phyloP scores from a whole-genome alignment of 2,113 vertebrate species.

The Toxotes chatareus region DNA sequence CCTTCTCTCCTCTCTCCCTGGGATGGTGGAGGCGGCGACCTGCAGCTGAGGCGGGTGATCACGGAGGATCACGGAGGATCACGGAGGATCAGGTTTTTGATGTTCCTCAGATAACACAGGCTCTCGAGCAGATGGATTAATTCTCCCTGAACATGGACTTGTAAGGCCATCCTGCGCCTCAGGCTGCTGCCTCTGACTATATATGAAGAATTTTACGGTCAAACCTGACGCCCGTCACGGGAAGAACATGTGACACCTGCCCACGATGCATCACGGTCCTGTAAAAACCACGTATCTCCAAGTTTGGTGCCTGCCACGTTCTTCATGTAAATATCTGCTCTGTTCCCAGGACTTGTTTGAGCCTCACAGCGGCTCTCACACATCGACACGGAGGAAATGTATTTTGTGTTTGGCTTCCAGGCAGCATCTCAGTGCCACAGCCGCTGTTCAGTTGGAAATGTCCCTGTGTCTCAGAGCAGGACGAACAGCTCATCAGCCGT shows the following conservation, averaged over 20 bases:
- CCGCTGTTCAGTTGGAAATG: no score
- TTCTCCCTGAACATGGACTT: constrained; percentile 56
- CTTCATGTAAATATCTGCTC: constrained; percentile 4
- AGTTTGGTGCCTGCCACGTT: constrained; percentile 32
- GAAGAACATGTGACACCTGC: constrained; percentile 20
- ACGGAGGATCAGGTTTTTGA: no score
- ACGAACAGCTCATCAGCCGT: no score
- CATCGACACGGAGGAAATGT: not conserved
- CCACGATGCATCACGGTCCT: constrained; percentile 34
- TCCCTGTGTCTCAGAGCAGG: no score
- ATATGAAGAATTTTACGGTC: constrained; percentile 37
- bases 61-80: not conserved
- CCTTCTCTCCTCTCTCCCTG: not conserved
- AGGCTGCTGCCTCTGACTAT: constrained; percentile 39
- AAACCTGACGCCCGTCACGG: not conserved
- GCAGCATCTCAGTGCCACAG: no score
- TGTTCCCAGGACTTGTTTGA: not conserved
- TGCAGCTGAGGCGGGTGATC: constrained; percentile 22
- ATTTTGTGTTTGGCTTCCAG: no score
- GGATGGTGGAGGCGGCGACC: constrained; percentile 1
- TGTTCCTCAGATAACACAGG: not conserved
- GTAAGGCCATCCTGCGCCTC: constrained; percentile 61
- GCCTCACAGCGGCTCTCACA: not conserved
- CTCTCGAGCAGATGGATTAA: constrained; percentile 1
- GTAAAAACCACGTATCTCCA: constrained; percentile 18